These are phyloP conservation scores for Atractosteus spatula DNA, from an alignment of 2,113 vertebrate species.

Conservation along the genomic window DNA sequence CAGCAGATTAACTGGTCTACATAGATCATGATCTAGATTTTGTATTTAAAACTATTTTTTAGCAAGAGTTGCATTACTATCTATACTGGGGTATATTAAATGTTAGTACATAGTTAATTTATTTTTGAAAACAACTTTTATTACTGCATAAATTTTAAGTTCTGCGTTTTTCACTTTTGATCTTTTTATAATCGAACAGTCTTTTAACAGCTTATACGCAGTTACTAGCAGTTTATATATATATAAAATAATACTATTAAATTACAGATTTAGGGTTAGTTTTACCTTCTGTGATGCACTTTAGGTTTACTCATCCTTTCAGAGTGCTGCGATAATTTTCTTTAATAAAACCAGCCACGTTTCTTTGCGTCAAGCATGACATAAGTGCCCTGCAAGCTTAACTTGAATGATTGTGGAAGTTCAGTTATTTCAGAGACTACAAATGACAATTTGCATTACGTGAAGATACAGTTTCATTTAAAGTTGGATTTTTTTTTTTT, in stretches of 20 bases:
- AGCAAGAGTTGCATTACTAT: constrained; percentile 74
- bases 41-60: constrained; percentile 44
- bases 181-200: constrained; percentile 25
- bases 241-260: constrained; percentile 85
- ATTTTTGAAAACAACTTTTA: constrained; percentile 59
- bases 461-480: constrained; percentile 63
- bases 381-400: constrained; percentile 93
- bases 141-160: constrained; percentile 52
- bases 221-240: constrained; percentile 80
- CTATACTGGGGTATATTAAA: constrained; percentile 56
- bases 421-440: constrained; percentile 82
- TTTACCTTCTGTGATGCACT: constrained; percentile 97
- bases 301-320: constrained; percentile 98
- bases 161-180: constrained; percentile 43
- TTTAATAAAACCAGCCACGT: constrained; percentile 93
- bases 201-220: constrained; percentile 73
- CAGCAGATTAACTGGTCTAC: constrained; percentile 62
- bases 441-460: constrained; percentile 62
- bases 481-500: constrained; percentile 60
- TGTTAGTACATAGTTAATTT: constrained; percentile 67
- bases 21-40: constrained; percentile 61
- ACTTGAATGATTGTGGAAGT: constrained; percentile 89
- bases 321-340: constrained; percentile 90
- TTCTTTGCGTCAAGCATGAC: constrained; percentile 89
- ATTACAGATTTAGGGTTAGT: constrained; percentile 90